Conservation (phyloP, 64 coral and sea anemone genomes). For the Stichodactyla mertensii region DNA sequence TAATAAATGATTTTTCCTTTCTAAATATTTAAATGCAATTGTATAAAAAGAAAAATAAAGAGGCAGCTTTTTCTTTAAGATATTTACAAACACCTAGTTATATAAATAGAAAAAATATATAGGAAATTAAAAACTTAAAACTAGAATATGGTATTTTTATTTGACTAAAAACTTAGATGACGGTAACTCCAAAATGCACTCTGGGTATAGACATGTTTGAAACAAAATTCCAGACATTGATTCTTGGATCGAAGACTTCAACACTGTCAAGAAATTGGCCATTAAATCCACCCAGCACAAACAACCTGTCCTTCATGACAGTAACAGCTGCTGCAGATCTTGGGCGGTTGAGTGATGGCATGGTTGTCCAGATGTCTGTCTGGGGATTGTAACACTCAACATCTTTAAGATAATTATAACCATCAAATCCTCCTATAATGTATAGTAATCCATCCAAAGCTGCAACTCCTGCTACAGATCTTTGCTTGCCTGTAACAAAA, state of each 20-base stretch:
- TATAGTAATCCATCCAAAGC: conserved; percentile 67
- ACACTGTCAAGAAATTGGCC: conserved; percentile 92
- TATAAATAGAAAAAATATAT: no score
- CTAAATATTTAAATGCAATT: no score
- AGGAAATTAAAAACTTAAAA: no score
- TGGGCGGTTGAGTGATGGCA: conserved; percentile 60
- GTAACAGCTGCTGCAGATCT: conserved; percentile 73
- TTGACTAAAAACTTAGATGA: conserved; percentile 41
- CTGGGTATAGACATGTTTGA: conserved; percentile 83
- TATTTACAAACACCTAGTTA: no score
- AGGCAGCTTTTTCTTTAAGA: no score
- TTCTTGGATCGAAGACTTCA: conserved; percentile 73
- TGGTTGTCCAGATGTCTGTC: conserved; percentile 66
- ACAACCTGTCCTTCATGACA: conserved; percentile 93
- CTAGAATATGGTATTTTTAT: not conserved
- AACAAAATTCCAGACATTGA: conserved; percentile 71
- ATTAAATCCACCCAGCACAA: conserved; percentile 90
- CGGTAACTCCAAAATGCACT: conserved; percentile 92
- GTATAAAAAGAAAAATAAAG: no score
- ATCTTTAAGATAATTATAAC: conserved; percentile 66
- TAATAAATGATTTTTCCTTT: no score
- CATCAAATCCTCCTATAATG: conserved; percentile 92
- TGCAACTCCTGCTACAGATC: conserved; percentile 87
- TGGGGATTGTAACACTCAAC: conserved; percentile 84
- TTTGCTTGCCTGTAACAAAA: conserved; percentile 59